A percentile compares a stretch with the other conserved stretches of the same genome.
Conservation (phyloP, 2,888 invertebrate species). For the Trachelus stipa region DNA sequence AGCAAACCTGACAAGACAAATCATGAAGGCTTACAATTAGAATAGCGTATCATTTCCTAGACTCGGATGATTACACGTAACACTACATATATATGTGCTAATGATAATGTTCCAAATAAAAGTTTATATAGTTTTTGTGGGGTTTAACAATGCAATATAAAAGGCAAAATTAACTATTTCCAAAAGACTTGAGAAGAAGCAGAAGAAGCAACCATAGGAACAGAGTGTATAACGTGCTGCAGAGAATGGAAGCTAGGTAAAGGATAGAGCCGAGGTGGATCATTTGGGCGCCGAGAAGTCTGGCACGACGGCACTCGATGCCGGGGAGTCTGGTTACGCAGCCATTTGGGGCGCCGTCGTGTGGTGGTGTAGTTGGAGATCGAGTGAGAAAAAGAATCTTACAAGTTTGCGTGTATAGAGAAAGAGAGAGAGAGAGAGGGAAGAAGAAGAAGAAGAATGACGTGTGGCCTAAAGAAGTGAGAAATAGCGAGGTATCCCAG, state of each 20-base stretch:
- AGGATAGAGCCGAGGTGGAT: slow-evolving; percentile 50
- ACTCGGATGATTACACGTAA: not conserved
- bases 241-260: slow-evolving; percentile 34
- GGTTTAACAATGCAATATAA: not conserved
- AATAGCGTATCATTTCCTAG: not conserved
- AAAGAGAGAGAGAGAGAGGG: slow-evolving; percentile 23
- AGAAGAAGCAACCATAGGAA: not conserved
- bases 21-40: not conserved
- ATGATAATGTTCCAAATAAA: not conserved
- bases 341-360: slow-evolving; percentile 66
- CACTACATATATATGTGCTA: not conserved
- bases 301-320: slow-evolving; percentile 54
- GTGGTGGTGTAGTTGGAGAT: slow-evolving; percentile 29
- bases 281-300: slow-evolving; percentile 67
- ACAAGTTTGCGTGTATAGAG: not conserved
- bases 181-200: not conserved
- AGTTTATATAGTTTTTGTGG: not conserved
- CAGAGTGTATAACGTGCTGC: not conserved
- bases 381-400: slow-evolving; percentile 23
- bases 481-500: not conserved
- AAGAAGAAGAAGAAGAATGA: slow-evolving; percentile 9
- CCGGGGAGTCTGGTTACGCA: slow-evolving; percentile 64
- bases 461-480: not conserved
- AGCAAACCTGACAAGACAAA: not conserved
- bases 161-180: not conserved